These are phyloP conservation scores for Poecilus cupreus DNA, from an alignment of 2,888 invertebrate species.

Conservation along the genomic window DNA sequence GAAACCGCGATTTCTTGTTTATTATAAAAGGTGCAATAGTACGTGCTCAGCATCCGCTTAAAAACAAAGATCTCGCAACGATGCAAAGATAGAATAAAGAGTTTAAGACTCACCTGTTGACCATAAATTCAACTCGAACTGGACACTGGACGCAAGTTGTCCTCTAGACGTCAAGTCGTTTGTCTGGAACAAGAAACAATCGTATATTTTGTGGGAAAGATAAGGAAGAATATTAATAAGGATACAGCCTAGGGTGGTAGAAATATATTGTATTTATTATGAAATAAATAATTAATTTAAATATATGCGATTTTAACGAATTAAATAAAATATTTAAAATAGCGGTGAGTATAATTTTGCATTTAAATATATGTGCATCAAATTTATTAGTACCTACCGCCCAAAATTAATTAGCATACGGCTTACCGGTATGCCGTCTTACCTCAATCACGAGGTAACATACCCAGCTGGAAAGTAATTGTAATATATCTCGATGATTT, in stretches of 20 bases:
- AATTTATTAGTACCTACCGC: background rate
- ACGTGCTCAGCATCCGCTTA: constrained; percentile 13
- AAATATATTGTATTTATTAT: background rate
- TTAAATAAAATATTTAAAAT: background rate
- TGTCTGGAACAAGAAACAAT: constrained; percentile 9
- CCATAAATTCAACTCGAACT: background rate
- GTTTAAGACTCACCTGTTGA: constrained; percentile 23
- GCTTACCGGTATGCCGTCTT: background rate
- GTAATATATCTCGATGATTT: constrained; percentile 11
- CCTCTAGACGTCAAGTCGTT: background rate
- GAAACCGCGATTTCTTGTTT: background rate
- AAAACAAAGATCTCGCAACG: background rate
- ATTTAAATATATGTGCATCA: constrained; percentile 14
- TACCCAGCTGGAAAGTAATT: constrained; percentile 2
- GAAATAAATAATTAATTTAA: background rate
- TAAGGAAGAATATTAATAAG: too few relatives aligned
- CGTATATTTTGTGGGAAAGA: background rate
- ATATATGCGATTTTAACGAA: background rate
- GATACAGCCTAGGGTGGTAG: too few relatives aligned
- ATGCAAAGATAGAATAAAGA: background rate
- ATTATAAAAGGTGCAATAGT: background rate
- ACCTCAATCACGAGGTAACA: constrained; percentile 32
- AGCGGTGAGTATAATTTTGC: background rate
- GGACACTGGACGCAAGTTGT: background rate
- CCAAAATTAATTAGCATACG: constrained; percentile 25